These are phyloP conservation scores for Dasypogon diadema DNA, from an alignment of 2,888 invertebrate genomes.

Conservation along the genomic window DNA sequence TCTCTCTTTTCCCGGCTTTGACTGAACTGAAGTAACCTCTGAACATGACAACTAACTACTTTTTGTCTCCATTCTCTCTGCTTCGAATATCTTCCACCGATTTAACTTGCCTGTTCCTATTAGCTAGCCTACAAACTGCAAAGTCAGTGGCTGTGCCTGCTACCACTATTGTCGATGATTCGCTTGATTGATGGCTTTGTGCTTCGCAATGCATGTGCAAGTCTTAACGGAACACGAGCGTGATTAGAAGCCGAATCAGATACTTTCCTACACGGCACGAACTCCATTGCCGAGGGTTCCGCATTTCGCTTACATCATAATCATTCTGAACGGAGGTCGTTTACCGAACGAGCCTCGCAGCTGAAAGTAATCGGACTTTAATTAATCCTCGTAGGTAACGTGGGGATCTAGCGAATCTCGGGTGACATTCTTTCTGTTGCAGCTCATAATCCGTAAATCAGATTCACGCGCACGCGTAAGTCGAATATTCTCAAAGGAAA, in stretches of 20 bases:
- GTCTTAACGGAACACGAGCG: conserved; percentile 41
- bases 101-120: not conserved
- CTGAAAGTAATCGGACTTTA: not conserved
- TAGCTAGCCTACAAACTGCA: not conserved
- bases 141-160: not conserved
- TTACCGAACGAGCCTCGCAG: not conserved
- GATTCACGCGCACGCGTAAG: conserved; percentile 33
- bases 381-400: conserved; percentile 1
- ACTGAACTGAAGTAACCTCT: conserved; percentile 36
- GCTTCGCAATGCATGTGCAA: conserved; percentile 17
- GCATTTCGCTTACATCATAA: not conserved
- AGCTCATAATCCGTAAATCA: conserved; percentile 16
- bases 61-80: not conserved
- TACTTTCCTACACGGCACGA: not conserved
- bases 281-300: not conserved
- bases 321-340: not conserved
- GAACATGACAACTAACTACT: not conserved
- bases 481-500: conserved; percentile 5
- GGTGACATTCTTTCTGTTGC: not conserved
- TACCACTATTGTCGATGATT: conserved; percentile 19
- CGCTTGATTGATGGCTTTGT: conserved; percentile 41
- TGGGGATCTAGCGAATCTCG: not conserved
- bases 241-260: conserved; percentile 48
- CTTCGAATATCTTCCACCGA: not conserved
- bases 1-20: not conserved